Base-by-base conservation (phyloP, 2,888 invertebrate species). In the Apodemia zela region DNA sequence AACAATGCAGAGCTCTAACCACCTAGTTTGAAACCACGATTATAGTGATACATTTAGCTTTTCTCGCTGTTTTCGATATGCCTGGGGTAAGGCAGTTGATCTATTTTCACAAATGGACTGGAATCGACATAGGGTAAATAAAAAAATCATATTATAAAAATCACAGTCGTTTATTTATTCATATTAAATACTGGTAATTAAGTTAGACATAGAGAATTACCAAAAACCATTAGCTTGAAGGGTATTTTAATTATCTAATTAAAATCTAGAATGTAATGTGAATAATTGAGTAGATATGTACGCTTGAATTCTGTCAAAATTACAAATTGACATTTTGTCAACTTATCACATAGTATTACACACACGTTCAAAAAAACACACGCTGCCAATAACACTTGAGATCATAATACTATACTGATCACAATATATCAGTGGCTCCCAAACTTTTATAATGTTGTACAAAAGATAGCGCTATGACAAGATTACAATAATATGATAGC, bases 171-270 rank as follows among this genome's bases (percentile, higher is more conserved):
- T 90, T 91, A 89, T 88, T 88, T 49, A 54, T 21, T 54, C 54
- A 80, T 85, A 88, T 87, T 89, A 88, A 89, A 88, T 87, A 87
- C 87, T 87, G 84, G 82, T 88, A 87, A 88, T 85, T 83, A 87
- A 83, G 82, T 85, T 87, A 89, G 81, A 85, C 83, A 85, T 80
- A 86, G 87, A 88, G 85, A 87, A 87, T 87, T 88, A 84, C 84
- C 84, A 85, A 89, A 85, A 84, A 84, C 79, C 79, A 83, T 86
- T 84, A 87, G 85, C 78, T 68, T 83, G 80, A 82, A 84, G 80
- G 77, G 75, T 85, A 82, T 71, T 76, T 42, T 67, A 78, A 80
- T 70, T 72, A 80, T 79, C 78, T 82, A 81, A 77, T 79, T 80
- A 81, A 76, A 75, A 66, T 78, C 80, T 82, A 81, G 73, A 81